Percentiles rank a stretch among this genome's conserved stretches.
Evolutionary conservation across 2,888 invertebrate genomes (phyloP).

Genomic region (Nematopogon swammerdamellus): DNA sequence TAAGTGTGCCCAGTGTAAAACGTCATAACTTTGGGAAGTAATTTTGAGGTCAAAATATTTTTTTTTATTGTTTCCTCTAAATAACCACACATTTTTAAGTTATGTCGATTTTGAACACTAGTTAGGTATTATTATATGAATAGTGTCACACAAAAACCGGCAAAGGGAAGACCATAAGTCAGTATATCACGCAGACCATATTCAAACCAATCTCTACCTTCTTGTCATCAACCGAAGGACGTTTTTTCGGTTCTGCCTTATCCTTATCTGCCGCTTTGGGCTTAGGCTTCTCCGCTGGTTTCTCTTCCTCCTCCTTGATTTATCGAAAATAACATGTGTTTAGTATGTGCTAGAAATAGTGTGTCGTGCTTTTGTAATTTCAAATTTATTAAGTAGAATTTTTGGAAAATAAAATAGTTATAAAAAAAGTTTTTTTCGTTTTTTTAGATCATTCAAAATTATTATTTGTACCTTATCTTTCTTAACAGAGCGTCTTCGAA

Average conservation of each 20-base stretch:
- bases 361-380: slow-evolving; percentile 3
- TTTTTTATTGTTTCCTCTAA: no score
- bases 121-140: no score
- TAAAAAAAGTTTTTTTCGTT: no score
- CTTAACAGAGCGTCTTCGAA: slow-evolving; percentile 38
- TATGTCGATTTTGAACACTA: no score
- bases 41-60: no score
- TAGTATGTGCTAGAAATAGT: slow-evolving; percentile 3
- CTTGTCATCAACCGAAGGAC: slow-evolving; percentile 23
- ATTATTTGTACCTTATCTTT: slow-evolving; percentile 37
- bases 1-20: no score
- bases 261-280: slow-evolving; percentile 37
- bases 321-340: slow-evolving; percentile 4
- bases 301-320: slow-evolving; percentile 40
- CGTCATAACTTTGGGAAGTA: no score
- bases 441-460: no score
- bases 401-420: slow-evolving; percentile 1
- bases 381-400: neutral
- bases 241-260: slow-evolving; percentile 38
- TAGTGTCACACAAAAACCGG: no score
- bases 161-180: no score
- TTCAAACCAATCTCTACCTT: slow-evolving; percentile 4
- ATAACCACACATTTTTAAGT: no score
- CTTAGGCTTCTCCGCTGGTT: slow-evolving; percentile 46
- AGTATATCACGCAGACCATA: neutral